Conservation (phyloP, 2,797 vertebrate species). For the Crypturellus tataupa region DNA sequence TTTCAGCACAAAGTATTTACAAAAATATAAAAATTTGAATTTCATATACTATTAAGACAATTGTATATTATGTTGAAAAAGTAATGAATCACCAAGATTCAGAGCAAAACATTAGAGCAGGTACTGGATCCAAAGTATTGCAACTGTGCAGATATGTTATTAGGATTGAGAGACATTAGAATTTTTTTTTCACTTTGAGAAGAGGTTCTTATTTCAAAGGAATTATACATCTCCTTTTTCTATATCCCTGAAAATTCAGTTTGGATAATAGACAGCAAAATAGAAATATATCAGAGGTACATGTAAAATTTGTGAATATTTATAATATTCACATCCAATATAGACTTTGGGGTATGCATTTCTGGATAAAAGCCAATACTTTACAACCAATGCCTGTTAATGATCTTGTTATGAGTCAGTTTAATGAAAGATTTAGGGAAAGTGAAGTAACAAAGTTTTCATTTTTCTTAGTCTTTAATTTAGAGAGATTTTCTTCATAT, state of each 20-base stretch:
- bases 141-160: not conserved
- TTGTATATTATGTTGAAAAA: not conserved
- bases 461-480: not conserved
- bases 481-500: not conserved
- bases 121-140: not conserved
- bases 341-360: not conserved
- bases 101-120: not conserved
- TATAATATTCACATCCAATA: not conserved
- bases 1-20: not conserved
- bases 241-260: not conserved
- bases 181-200: not conserved
- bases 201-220: not conserved
- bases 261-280: not conserved
- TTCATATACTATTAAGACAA: not conserved
- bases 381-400: not conserved
- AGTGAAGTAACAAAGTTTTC: not conserved
- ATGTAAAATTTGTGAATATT: not conserved
- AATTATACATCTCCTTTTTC: not conserved
- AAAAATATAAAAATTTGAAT: not conserved
- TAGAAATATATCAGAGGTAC: not conserved
- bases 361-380: not conserved
- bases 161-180: not conserved
- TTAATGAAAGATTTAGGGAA: not conserved
- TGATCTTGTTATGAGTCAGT: not conserved
- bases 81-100: not conserved